Conservation (phyloP, 2,888 invertebrate species). For the Eilema sororculum region DNA sequence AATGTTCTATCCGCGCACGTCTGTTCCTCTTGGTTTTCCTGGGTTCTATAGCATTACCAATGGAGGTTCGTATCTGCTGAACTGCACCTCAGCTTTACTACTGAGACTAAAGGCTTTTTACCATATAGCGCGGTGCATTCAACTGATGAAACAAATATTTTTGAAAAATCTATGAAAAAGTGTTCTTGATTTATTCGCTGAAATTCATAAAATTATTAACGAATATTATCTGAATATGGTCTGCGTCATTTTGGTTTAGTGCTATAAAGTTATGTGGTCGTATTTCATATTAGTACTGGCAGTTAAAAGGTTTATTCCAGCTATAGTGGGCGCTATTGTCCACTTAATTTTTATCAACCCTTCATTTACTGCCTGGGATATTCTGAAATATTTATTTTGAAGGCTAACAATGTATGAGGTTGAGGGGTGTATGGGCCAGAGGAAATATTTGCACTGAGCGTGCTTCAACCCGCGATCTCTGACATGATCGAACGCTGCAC, state of each 20-base stretch:
- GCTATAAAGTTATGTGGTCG: slow-evolving; percentile 42
- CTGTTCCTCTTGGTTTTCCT: too few relatives aligned
- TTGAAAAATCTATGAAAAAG: too few relatives aligned
- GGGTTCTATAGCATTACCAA: too few relatives aligned
- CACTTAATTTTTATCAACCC: slow-evolving; percentile 35
- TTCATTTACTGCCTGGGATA: not conserved
- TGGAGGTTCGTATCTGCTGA: too few relatives aligned
- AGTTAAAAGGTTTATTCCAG: slow-evolving; percentile 49
- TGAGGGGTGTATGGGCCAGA: not conserved
- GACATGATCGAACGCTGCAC: too few relatives aligned
- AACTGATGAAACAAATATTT: too few relatives aligned
- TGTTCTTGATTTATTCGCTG: not conserved
- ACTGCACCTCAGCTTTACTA: too few relatives aligned
- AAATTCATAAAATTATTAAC: slow-evolving; percentile 19
- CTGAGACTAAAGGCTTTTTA: too few relatives aligned
- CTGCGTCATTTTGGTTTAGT: slow-evolving; percentile 49
- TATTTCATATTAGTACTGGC: slow-evolving; percentile 33
- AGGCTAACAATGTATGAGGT: too few relatives aligned
- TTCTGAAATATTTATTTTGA: not conserved
- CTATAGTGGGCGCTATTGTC: slow-evolving; percentile 40
- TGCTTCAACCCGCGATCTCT: too few relatives aligned
- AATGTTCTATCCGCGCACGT: too few relatives aligned
- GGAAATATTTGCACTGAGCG: not conserved
- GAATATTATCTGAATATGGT: slow-evolving; percentile 41
- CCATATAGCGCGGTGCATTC: too few relatives aligned